Evolutionary conservation across 2,888 invertebrate species (phyloP).

Genomic region (Argynnis bischoffii): DNA sequence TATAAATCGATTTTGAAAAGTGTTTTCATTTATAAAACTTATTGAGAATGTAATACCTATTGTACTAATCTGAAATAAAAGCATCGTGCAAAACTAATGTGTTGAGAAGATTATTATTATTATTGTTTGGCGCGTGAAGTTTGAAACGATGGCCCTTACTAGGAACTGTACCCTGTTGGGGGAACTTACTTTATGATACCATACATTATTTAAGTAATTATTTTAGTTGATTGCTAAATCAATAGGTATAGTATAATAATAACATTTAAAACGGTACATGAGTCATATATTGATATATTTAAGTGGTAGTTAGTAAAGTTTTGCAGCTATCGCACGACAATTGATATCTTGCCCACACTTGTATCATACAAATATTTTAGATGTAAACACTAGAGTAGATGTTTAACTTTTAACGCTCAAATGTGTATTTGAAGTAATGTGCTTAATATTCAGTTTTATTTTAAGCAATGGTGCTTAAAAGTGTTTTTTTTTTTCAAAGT

Average conservation of each 20-base stretch:
- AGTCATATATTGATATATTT: conserved; percentile 24
- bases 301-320: conserved; percentile 31
- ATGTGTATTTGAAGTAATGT: conserved; percentile 19
- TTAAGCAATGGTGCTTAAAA: conserved; percentile 20
- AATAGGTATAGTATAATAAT: neutral
- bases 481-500: neutral
- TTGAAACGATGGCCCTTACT: too few species aligned
- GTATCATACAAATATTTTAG: conserved; percentile 16
- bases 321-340: conserved; percentile 72
- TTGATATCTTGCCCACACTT: conserved; percentile 62
- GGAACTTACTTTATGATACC: too few species aligned
- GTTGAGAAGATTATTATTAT: too few species aligned
- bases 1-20: too few species aligned
- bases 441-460: neutral
- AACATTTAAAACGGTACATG: neutral
- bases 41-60: too few species aligned
- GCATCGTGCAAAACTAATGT: too few species aligned
- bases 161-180: too few species aligned
- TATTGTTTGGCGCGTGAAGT: too few species aligned
- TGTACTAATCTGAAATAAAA: too few species aligned
- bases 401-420: conserved; percentile 41
- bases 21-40: too few species aligned
- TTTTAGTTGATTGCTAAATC: neutral
- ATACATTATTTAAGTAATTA: too few species aligned
- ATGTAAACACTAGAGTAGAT: conserved; percentile 35